A percentile compares a stretch with the other conserved stretches of the same genome.
Evolutionary conservation across 1,140 invertebrate species (phyloP).

Genomic region (Aphaenogaster ashmeadi): DNA sequence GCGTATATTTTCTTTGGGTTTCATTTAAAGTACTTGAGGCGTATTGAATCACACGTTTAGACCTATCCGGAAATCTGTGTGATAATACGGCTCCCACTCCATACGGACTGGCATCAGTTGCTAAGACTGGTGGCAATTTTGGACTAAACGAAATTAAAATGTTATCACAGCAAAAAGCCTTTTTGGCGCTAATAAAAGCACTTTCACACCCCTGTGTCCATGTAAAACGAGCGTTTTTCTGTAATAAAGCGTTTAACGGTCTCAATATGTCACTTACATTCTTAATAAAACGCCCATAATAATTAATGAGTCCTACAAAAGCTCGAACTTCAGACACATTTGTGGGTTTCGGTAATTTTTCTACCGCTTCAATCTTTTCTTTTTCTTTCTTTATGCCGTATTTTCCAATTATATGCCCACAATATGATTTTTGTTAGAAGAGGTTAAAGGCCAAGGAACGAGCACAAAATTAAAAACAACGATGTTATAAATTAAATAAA

Average conservation of each 20-base stretch:
- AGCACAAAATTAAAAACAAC: no score
- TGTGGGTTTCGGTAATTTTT: constrained; percentile 46
- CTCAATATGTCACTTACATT: constrained; percentile 61
- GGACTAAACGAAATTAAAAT: not conserved
- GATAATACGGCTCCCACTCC: not conserved
- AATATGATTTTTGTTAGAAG: constrained; percentile 33
- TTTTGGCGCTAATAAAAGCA: not conserved
- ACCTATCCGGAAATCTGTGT: not conserved
- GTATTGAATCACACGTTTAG: not conserved
- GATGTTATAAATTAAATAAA: no score
- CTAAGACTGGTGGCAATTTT: not conserved
- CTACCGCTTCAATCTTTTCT: constrained; percentile 57
- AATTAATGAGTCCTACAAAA: constrained; percentile 50
- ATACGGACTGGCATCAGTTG: not conserved
- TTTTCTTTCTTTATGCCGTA: constrained; percentile 51
- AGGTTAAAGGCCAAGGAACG: no score
- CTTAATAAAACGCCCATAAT: constrained; percentile 56
- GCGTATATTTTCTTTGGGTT: not conserved
- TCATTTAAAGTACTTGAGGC: not conserved
- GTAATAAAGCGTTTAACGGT: constrained; percentile 68
- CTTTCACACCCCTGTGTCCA: constrained; percentile 63
- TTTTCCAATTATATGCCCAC: constrained; percentile 35
- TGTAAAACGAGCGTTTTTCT: constrained; percentile 60
- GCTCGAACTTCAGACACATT: constrained; percentile 49
- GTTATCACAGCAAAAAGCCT: not conserved